Evolutionary conservation across 2,888 invertebrate genomes (phyloP), one percentile per base, ranked within the genome.

Genomic region (Lathronympha strigana): DNA sequence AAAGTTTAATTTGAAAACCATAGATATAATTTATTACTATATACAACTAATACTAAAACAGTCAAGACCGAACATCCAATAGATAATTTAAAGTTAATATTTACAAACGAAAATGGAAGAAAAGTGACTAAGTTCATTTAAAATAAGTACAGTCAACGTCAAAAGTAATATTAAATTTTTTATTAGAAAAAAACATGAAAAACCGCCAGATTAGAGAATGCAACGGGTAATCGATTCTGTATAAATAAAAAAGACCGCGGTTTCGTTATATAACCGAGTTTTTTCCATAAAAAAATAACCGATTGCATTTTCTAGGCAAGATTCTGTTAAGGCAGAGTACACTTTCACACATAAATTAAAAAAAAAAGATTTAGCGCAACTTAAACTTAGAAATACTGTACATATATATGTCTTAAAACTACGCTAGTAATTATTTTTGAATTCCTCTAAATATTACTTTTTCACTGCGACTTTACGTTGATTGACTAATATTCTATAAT

Each of bases 21-120:
- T 68, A 70, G 60, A 75, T 75, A 77, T 76, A 75, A 73, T 76
- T 76, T 73, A 73, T 73, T 73, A 68, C 61, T 66, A 62, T 71
- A 63, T 70, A 69, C 69, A 70, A 38, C 69, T 74, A 72, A 54
- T 71, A 67, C 74, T 76, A 76, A 68, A 69, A 71, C 76, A 76
- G 75, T 74, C 76, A 63, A 73, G 67, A 71, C 71, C 68, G 62
- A 36, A 67, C 66, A 55, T 67, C 58, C 57, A 33, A 33, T 67
- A 50, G 45, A 61, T 25, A 53, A 47, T 63, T 57, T 64, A 66
- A 64, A 64, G 51, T 40, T 63, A 67, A 50, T 66, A 68, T 63
- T 67, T 66, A 67, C 68, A 63, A 66, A 62, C 49, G 60, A 66
- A 63, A 60, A 64, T 70, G 68, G 68, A 70, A 70, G 70, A 70